Conservation (phyloP, 2,888 invertebrate genomes). For the Prenolepis imparis region DNA sequence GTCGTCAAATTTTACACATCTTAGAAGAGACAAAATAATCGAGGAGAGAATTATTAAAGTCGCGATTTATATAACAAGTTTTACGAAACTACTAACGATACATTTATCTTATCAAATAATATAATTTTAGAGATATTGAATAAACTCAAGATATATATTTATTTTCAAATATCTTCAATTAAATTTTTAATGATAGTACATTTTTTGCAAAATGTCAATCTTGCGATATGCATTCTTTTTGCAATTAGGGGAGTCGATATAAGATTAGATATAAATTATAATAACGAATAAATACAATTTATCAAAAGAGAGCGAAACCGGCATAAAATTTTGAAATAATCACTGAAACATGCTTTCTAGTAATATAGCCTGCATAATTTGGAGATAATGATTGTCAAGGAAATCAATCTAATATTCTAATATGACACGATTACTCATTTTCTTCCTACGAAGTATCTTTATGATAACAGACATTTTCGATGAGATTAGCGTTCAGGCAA, state of each 20-base stretch:
- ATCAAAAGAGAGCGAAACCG: not conserved
- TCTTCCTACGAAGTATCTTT: not conserved
- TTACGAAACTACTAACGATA: too few relatives aligned
- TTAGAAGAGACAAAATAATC: too few relatives aligned
- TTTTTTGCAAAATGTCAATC: not conserved
- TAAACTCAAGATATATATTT: not conserved
- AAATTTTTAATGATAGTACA: not conserved
- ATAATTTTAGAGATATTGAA: not conserved
- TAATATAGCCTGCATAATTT: conserved; percentile 7
- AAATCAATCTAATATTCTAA: not conserved
- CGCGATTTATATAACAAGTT: too few relatives aligned
- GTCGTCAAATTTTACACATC: not conserved
- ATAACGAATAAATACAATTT: not conserved
- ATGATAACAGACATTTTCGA: not conserved
- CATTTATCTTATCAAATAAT: not conserved
- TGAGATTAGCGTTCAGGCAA: not conserved
- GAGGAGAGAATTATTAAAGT: not conserved
- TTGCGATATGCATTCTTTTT: too few relatives aligned
- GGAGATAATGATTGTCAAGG: not conserved
- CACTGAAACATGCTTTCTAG: not conserved
- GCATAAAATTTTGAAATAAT: not conserved
- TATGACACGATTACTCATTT: not conserved
- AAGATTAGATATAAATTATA: not conserved
- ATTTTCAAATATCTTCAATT: not conserved
- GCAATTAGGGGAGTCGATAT: not conserved